Conservation (phyloP, 2,113 vertebrate genomes). For the Struthio camelus region DNA sequence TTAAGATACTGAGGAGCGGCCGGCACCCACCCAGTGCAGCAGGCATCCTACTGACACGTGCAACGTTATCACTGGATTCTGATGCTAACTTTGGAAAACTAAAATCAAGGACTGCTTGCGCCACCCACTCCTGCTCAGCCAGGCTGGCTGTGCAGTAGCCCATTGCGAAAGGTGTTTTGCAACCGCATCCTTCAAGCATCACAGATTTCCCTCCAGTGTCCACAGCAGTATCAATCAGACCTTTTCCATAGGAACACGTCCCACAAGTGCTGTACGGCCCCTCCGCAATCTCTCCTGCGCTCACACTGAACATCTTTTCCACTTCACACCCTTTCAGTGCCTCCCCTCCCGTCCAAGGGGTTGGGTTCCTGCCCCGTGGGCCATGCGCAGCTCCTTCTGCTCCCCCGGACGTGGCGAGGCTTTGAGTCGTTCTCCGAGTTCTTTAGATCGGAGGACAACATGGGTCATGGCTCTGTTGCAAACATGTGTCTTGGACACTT, state of each 20-base stretch:
- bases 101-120: neutral
- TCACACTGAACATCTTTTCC: neutral
- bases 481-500: neutral
- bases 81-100: fast-evolving
- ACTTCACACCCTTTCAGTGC: fast-evolving
- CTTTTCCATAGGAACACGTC: fast-evolving
- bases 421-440: neutral
- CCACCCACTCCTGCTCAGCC: fast-evolving
- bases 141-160: fast-evolving
- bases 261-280: neutral
- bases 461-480: neutral
- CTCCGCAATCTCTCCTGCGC: neutral
- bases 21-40: neutral
- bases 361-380: fast-evolving
- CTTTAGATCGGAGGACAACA: neutral
- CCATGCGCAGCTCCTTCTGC: neutral
- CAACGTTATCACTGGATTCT: fast-evolving
- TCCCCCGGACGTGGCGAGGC: neutral
- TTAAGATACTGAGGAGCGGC: fast-evolving
- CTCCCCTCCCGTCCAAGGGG: fast-evolving
- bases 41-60: neutral
- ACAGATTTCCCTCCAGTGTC: too few species aligned
- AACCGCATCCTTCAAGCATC: too few species aligned
- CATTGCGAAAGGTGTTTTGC: fast-evolving
- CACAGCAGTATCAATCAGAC: neutral